Percentiles rank a stretch among this genome's conserved stretches.
phyloP scores from a whole-genome alignment of 2,888 invertebrate genomes.

The Trachelus iudaicus region DNA sequence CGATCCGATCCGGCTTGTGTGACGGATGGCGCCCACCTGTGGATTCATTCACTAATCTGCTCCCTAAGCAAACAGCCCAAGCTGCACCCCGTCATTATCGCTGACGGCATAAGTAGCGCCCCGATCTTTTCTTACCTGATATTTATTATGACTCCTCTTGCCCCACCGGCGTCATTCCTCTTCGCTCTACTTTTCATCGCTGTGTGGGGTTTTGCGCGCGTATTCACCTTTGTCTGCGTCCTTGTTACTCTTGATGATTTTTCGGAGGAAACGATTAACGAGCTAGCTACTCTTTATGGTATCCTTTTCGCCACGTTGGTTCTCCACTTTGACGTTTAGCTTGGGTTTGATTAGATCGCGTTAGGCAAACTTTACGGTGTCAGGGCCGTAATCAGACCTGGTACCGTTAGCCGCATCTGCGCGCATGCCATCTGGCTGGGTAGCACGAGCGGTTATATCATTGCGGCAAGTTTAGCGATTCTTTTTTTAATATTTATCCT shows the following conservation, averaged over 20 bases:
- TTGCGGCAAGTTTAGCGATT: not conserved
- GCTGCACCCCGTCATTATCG: slow-evolving; percentile 64
- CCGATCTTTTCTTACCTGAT: slow-evolving; percentile 44
- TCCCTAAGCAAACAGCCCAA: slow-evolving; percentile 65
- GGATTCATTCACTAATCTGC: slow-evolving; percentile 66
- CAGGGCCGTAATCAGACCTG: not conserved
- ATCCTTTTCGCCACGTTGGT: slow-evolving; percentile 49
- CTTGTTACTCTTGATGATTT: not conserved
- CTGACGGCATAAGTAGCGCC: slow-evolving; percentile 65
- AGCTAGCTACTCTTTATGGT: slow-evolving; percentile 44
- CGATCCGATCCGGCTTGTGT: slow-evolving; percentile 49
- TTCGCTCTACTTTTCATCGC: not conserved
- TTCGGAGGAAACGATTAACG: not conserved
- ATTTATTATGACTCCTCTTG: slow-evolving; percentile 52
- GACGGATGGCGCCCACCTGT: slow-evolving; percentile 67
- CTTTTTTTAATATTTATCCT: not conserved
- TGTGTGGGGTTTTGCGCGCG: not conserved
- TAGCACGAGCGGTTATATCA: not conserved
- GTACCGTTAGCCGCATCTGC: not conserved
- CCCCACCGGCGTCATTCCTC: slow-evolving; percentile 14
- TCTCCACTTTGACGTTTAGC: slow-evolving; percentile 26
- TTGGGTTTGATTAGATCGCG: not conserved
- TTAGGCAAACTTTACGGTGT: not conserved
- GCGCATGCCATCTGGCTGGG: not conserved
- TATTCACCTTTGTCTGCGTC: not conserved